Evolutionary conservation across 2,888 invertebrate species (phyloP).

Genomic region (Folsomia candida): DNA sequence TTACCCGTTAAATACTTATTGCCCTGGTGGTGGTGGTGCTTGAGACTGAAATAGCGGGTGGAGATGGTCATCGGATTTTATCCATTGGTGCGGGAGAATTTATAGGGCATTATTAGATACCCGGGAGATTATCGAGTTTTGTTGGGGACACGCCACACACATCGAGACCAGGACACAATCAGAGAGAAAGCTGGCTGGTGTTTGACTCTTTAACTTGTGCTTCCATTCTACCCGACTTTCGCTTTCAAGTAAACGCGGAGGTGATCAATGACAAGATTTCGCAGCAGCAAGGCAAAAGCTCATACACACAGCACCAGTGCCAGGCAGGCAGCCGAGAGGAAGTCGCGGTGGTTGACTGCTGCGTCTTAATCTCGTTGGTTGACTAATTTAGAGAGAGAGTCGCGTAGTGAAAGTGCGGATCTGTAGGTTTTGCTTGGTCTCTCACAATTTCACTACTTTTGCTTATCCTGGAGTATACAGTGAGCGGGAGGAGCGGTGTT

Average conservation of each 20-base stretch:
- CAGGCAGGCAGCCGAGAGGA: too few relatives aligned
- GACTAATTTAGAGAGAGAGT: constrained; percentile 34
- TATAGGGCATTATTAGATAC: not conserved
- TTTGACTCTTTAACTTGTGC: not conserved
- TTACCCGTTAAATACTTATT: not conserved
- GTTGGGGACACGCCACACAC: too few relatives aligned
- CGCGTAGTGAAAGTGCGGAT: constrained; percentile 1
- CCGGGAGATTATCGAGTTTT: not conserved
- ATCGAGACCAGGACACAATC: too few relatives aligned
- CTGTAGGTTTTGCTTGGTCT: too few relatives aligned
- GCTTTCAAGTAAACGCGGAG: not conserved
- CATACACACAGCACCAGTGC: not conserved
- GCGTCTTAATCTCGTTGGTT: constrained; percentile 42
- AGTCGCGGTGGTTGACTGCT: constrained; percentile 22
- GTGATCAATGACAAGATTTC: constrained; percentile 32
- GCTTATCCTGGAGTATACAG: not conserved
- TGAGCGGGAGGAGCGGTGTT: constrained; percentile 24
- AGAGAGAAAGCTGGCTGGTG: not conserved
- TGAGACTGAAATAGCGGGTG: not conserved
- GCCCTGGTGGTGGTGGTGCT: too few relatives aligned
- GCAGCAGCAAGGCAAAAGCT: constrained; percentile 21
- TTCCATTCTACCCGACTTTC: not conserved
- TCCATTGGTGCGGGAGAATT: not conserved
- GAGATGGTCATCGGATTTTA: not conserved
- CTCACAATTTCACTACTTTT: constrained; percentile 7